A percentile compares a stretch with the other conserved stretches of the same genome.
Conservation (phyloP, 2,113 vertebrate genomes). For the Melanerpes formicivorus region DNA sequence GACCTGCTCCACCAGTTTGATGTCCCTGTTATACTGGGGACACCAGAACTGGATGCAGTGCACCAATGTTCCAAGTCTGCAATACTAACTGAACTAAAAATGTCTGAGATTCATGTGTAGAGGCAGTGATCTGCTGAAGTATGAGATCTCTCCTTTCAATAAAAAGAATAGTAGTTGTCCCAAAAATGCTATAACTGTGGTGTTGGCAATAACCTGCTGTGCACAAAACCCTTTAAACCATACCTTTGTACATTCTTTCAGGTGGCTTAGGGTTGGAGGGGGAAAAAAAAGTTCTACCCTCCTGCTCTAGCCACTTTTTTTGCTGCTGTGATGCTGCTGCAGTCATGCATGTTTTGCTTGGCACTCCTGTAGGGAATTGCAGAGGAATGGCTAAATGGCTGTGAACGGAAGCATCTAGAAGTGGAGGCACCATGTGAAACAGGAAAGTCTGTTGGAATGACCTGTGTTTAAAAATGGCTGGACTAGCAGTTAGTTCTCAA, state of each 20-base stretch:
- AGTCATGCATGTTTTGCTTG: not conserved
- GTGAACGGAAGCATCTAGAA: not conserved
- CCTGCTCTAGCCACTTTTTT: rapidly evolving
- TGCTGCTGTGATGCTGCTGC: not conserved
- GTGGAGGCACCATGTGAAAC: not conserved
- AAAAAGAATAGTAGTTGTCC: not conserved
- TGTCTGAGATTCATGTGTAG: not conserved
- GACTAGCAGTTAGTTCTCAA: not conserved
- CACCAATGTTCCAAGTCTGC: not conserved
- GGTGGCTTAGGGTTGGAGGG: not conserved
- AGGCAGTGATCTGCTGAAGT: not conserved
- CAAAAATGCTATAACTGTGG: not conserved
- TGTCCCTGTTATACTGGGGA: too few species aligned
- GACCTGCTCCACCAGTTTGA: too few species aligned
- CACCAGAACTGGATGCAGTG: too few species aligned
- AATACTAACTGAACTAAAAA: not conserved
- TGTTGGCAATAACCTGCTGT: not conserved
- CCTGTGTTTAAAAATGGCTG: not conserved
- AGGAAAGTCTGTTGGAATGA: not conserved
- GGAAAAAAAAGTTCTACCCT: not conserved
- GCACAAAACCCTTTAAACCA: not conserved
- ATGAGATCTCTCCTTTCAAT: not conserved
- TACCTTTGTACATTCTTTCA: rapidly evolving
- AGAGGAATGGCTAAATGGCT: not conserved
- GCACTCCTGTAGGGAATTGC: not conserved